These are phyloP conservation scores for Clarias macrocephalus DNA, from an alignment of 2,113 vertebrate species.

Conservation along the genomic window DNA sequence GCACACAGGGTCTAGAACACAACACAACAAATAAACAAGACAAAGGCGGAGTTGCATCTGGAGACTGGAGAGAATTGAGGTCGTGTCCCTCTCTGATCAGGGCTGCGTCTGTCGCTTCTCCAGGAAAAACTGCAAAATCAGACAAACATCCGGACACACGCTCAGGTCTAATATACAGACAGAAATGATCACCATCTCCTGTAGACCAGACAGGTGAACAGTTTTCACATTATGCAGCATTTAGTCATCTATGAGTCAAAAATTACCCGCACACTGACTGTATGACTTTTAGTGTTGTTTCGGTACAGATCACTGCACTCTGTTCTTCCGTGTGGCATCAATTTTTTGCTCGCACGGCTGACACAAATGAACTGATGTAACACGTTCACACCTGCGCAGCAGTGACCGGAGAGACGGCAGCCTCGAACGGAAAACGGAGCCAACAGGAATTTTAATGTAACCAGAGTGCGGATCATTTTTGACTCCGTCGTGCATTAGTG, in stretches of 20 bases:
- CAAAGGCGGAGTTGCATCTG: not conserved
- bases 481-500: no score
- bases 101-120: conserved; percentile 46
- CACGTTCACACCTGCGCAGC: no score
- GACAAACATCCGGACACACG: conserved; percentile 20
- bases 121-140: conserved; percentile 54
- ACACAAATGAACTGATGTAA: no score
- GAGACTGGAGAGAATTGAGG: not conserved
- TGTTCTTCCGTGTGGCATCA: no score
- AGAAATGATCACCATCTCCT: not conserved
- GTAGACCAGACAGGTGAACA: not conserved
- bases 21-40: not conserved
- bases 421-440: no score
- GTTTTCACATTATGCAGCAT: not conserved
- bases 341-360: no score
- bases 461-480: no score
- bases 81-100: not conserved
- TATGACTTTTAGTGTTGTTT: no score
- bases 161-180: not conserved
- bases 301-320: no score
- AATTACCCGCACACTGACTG: no score
- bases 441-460: no score
- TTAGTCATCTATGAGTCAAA: not conserved
- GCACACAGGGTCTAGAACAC: not conserved
- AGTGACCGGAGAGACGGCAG: no score